Evolutionary conservation across 2,888 invertebrate genomes (phyloP), one percentile per base, ranked within the genome.

Genomic region (Eretmocerus hayati): DNA sequence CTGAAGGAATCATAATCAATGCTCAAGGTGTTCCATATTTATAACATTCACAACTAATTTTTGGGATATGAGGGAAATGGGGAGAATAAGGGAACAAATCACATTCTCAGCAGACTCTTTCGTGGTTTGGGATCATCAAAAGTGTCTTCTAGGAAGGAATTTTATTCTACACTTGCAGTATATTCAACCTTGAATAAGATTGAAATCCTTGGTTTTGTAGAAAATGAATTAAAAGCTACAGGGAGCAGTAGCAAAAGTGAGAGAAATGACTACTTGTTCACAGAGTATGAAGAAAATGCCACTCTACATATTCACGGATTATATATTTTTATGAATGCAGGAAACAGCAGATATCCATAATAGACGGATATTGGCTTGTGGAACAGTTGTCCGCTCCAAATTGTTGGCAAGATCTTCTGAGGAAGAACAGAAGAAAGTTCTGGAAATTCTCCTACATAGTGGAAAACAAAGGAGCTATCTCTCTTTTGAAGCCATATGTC

Each of bases 301-400:
- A 26, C 26, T 26, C 11, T 6, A 11, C 11, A 6, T n/a, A n/a
- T n/a, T n/a, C n/a, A 26, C 26, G 6, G 11, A 26, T 32, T 36
- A 39, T 1, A 30, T 39, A 37, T 39, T 31, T 26, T 42, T 9
- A n/a, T n/a, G n/a, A n/a, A 33, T 50, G 20, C 45, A 87, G 86
- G 87, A 87, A 76, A 81, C 81, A 61, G 84, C 82, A 31, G 85
- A 87, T 73, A 78, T 85, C 40, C 77, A 79, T 26, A 77, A 81
- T 19, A 88, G 88, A 1, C 81, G 82, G 62, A 81, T 88, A 53
- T 72, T 88, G 58, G 76, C 80, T 1, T 84, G 83, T 63, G 84
- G 85, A 19, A 83, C 87, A 3, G 63, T 86, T 26, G 77, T 87
- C 51, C 77, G 83, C 42, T 83, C 87, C 1, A 79, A 78, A 18